Base-by-base conservation (phyloP, 2,797 vertebrate species). In the Diceros bicornis region DNA sequence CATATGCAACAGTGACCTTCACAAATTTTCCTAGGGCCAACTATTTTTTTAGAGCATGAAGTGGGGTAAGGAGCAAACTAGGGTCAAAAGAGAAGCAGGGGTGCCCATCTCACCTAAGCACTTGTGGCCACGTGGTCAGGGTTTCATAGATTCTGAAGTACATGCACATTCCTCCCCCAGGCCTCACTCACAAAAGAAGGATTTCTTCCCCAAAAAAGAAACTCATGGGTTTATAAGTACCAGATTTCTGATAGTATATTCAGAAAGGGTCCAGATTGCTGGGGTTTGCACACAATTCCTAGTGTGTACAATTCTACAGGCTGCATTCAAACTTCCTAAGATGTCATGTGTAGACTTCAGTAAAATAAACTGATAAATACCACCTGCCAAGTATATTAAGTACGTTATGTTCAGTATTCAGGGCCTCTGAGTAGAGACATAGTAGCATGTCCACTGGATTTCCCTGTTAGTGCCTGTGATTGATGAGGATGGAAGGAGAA, bases 201-300 rank as follows among this genome's bases (percentile, higher is more conserved):
- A 92, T 91, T 92, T 81, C 41, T 81, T 59, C 68, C 55, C 21
- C 37, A 86, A 57, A 41, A 34, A 83, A 79, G 71, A 75, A 91
- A 64, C 17, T 34, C 61, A 29, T 18, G 50, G 11, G 32, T 37
- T 95, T 92, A 8, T 44, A 85, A 85, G 83, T 32, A 84, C 27
- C 52, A 84, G 20, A 52, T 61, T 94, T 74, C 79, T 47, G 16
- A 83, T 12, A 74, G n/a, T 81, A 20, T n/a, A 41, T 75, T 79
- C 77, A 71, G 68, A 86, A 96, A 71, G 7, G 7, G 3, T 89
- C 55, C 68, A 90, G 50, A 94, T 52, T 55, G 69, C 75, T 79
- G 29, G 44, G n/a, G 55, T 57, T 50, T 92, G 32, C 34, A 61
- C 32, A 75, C n/a, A 57, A 1, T 74, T 41, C 52, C 52, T 55